Base-by-base conservation (phyloP, 2,113 vertebrate genomes). In the Zosterops lateralis region DNA sequence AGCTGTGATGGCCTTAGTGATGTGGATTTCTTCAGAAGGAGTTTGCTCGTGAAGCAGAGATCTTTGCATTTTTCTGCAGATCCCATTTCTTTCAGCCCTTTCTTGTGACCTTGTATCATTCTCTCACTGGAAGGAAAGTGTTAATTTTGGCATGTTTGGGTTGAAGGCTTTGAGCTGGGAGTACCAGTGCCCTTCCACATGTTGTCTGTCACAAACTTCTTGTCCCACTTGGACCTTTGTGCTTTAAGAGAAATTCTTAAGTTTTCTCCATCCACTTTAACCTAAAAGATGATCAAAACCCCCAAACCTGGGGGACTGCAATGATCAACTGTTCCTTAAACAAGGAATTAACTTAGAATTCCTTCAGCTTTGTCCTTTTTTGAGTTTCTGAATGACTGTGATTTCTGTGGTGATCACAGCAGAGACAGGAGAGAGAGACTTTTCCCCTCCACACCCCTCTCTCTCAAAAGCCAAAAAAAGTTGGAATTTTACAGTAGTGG, bases 51-150 rank as follows among this genome's bases (percentile, higher is more conserved):
- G 76, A 51, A 67, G 60, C 60, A 61, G 31, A 36, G 71, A 21
- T 32, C 28, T 85, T 18, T 9, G 22, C 24, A 1, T 26, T 72
- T 76, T 61, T 20, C 32, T 75, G 22, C 28, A 57, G n/a, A 22
- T 51, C 18, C 24, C 10, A 3, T 19, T 71, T 65, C 61, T 77
- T 56, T 40, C 32, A 51, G 0, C 29, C 40, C 11, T 84, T 60
- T 61, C 18, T 64, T 61, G 17, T 0, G 7, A 6, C 40, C 25
- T 53, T 11, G 10, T 38, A 5, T 42, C 6, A 0, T 26, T 40
- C 50, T 53, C 36, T 72, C 28, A 3, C 16, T n/a, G 34, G 28
- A 24, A 84, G 76, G 76, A 47, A 12, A 3, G 17, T 29, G 51
- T 70, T 68, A 1, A 31, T 73, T 95, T 64, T 40, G 68, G 56